phyloP scores from a whole-genome alignment of 2,797 vertebrate genomes.

The Coendou prehensilis region DNA sequence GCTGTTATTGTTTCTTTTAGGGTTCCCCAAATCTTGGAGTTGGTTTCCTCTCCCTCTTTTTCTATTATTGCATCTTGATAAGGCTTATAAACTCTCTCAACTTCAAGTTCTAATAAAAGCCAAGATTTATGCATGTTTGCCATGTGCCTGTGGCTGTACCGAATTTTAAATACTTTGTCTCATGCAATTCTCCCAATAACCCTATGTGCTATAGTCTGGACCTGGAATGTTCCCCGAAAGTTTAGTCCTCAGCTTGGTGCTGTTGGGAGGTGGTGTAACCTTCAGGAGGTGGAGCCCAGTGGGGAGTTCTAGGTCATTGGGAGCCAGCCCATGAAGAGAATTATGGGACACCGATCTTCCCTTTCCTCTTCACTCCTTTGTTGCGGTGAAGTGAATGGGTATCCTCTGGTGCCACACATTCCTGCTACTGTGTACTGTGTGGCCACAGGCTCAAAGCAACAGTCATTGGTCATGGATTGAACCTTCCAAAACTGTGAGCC shows the following conservation, averaged over 20 bases:
- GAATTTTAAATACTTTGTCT: not conserved
- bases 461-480: not conserved
- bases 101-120: slow-evolving; percentile 19
- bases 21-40: not conserved
- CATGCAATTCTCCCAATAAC: not conserved
- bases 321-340: not conserved
- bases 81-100: slow-evolving; percentile 17
- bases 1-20: not conserved
- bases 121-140: not conserved
- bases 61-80: not conserved
- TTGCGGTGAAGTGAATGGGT: not conserved
- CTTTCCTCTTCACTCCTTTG: not conserved
- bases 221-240: not conserved
- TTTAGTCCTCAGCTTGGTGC: not conserved
- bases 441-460: not conserved
- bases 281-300: not conserved
- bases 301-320: not conserved
- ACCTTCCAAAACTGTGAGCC: not conserved
- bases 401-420: not conserved
- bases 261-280: not conserved
- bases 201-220: not conserved
- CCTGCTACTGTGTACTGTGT: not conserved
- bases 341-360: not conserved
- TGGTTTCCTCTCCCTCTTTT: not conserved
- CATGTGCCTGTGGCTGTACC: not conserved